phyloP scores from a whole-genome alignment of 1,140 invertebrate genomes.

The Drosophila eugracilis region DNA sequence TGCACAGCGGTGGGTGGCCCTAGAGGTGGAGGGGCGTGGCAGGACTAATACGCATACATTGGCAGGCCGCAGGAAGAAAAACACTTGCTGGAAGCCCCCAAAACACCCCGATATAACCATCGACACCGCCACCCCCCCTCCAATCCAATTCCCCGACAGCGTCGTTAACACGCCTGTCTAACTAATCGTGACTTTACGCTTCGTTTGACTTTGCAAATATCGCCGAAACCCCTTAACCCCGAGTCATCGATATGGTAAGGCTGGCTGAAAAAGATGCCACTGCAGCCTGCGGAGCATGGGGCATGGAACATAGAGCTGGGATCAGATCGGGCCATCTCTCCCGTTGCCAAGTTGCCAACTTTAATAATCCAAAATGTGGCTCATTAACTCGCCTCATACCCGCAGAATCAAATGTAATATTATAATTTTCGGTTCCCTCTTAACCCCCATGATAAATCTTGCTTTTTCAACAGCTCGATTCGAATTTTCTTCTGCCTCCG shows the following conservation, averaged over 20 bases:
- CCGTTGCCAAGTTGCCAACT: conserved; percentile 59
- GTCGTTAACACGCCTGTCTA: conserved; percentile 84
- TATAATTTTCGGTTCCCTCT: conserved; percentile 59
- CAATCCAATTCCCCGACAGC: conserved; percentile 25
- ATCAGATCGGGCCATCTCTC: conserved; percentile 10
- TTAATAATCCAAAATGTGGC: conserved; percentile 77
- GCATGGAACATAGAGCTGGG: conserved; percentile 1
- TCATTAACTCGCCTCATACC: conserved; percentile 69
- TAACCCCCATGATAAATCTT: conserved; percentile 66
- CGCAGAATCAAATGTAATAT: conserved; percentile 63
- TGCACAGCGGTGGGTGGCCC: conserved; percentile 8
- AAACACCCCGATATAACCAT: background rate
- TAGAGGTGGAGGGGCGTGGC: conserved; percentile 19
- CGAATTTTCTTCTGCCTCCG: conserved; percentile 34
- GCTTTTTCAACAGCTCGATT: conserved; percentile 80
- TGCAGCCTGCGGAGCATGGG: conserved; percentile 28
- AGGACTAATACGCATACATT: conserved; percentile 55
- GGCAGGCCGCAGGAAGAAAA: conserved; percentile 50
- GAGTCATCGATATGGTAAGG: conserved; percentile 66
- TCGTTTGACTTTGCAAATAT: conserved; percentile 84
- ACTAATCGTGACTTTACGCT: conserved; percentile 85
- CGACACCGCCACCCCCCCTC: background rate
- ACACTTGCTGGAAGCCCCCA: background rate
- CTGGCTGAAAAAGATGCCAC: conserved; percentile 56
- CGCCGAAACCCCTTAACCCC: conserved; percentile 50